Evolutionary conservation across 92 coral and sea anemone species (phyloP), one percentile per base, ranked within the genome.

Genomic region (Zoanthus sansibaricus): DNA sequence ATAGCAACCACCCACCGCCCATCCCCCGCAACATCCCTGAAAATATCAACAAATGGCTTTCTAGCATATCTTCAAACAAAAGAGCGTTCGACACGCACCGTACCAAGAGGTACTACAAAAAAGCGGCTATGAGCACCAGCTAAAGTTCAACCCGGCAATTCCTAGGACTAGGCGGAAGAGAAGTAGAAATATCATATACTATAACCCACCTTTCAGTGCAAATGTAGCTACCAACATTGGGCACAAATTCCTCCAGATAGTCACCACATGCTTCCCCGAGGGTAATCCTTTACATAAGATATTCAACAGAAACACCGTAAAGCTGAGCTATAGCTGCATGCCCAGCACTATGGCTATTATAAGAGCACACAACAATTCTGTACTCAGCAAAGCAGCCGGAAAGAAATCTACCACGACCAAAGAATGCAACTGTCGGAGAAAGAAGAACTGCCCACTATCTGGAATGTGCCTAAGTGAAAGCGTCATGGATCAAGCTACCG

Each of bases 271-370:
- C 21, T 61, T 61, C 68, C n/a, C 68, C 5, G 68, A 61, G 68
- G 68, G 68, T 61, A 0, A 18, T n/a, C 17, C 17, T 61, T 3
- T 61, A 61, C 68, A 61, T 61, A 61, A 61, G 68, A 61, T 61
- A 14, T 3, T 61, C 68, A 61, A 61, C 68, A 61, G 68, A 61
- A 61, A 61, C 68, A 61, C 68, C 68, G 68, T 61, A 18, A 61
- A 61, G 68, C 15, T 61, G 68, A 3, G 68, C 68, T 61, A 25
- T 25, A 25, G 25, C 25, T 25, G 25, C 25, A 25, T 25, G 25
- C 25, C 25, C 25, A 25, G 25, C 68, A 61, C 21, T 18, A 61
- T 9, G 68, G 68, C 68, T 5, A 61, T 61, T 0, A 61, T 61
- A 14, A 61, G 16, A 61, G 10, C 68, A 18, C 68, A 61, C 68